A percentile compares a stretch with the other conserved stretches of the same genome.
These are phyloP conservation scores for Macrobrachium nipponense DNA, from an alignment of 1,140 invertebrate species.

Conservation along the genomic window DNA sequence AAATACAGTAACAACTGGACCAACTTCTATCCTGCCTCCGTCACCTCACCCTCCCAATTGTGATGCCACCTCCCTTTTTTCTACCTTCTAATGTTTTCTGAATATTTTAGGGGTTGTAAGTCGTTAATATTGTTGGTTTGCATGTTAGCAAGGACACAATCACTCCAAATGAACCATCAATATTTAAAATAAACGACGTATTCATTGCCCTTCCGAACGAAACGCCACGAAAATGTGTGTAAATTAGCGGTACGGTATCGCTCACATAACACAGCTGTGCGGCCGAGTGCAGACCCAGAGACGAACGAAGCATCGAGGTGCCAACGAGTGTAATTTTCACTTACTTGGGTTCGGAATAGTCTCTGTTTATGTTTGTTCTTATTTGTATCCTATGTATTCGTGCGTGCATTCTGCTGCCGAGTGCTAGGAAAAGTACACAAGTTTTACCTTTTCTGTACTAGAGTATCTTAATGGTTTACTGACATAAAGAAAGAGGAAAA, in stretches of 20 bases:
- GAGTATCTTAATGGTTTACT: too few relatives aligned
- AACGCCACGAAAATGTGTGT: conserved; percentile 16
- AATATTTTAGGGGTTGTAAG: neutral
- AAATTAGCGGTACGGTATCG: conserved; percentile 38
- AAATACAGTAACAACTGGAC: conserved; percentile 61
- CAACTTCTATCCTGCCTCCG: conserved; percentile 55
- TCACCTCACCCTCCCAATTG: conserved; percentile 54
- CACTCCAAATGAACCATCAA: neutral
- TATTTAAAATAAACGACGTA: too few relatives aligned
- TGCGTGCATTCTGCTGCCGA: neutral
- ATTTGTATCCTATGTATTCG: neutral
- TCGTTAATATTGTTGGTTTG: neutral
- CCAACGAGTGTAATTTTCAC: conserved; percentile 36
- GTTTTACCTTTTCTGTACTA: too few relatives aligned
- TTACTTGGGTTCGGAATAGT: neutral
- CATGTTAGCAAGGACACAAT: neutral
- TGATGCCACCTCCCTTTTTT: conserved; percentile 7
- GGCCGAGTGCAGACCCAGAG: conserved; percentile 53
- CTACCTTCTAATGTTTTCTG: conserved; percentile 14
- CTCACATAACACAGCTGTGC: conserved; percentile 58
- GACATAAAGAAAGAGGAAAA: neutral
- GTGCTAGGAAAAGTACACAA: neutral
- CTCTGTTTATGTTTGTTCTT: neutral
- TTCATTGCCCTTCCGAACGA: neutral
- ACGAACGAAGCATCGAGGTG: conserved; percentile 46